Percentiles rank a stretch among this genome's conserved stretches.
phyloP scores from a whole-genome alignment of 2,888 invertebrate genomes.

The Parnassius apollo region DNA sequence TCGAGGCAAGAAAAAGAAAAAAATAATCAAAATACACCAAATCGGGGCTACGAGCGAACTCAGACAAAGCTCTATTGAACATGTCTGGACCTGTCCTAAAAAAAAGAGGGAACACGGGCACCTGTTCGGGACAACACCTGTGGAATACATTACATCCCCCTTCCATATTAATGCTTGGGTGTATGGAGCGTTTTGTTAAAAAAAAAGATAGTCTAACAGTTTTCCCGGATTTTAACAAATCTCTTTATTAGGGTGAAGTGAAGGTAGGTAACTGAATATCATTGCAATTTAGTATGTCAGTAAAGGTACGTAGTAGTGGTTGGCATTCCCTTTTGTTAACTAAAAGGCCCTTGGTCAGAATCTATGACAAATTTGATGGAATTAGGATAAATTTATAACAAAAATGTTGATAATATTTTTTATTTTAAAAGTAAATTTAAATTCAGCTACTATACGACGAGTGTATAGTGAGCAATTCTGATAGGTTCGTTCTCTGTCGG shows the following conservation, averaged over 20 bases:
- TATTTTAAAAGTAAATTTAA: too few species aligned
- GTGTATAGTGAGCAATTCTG: too few species aligned
- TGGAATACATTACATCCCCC: conserved; percentile 59
- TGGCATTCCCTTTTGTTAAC: too few species aligned
- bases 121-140: conserved; percentile 71
- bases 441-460: too few species aligned
- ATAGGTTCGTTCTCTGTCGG: too few species aligned
- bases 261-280: too few species aligned
- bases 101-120: conserved; percentile 46
- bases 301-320: too few species aligned
- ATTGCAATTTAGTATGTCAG: too few species aligned
- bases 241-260: background rate
- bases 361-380: too few species aligned
- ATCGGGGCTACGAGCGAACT: conserved; percentile 55
- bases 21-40: conserved; percentile 52
- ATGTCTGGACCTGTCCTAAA: conserved; percentile 64
- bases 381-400: too few species aligned
- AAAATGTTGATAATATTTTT: too few species aligned
- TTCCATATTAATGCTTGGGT: conserved; percentile 26
- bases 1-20: conserved; percentile 34
- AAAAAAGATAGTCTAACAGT: conserved; percentile 11
- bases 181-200: conserved; percentile 16
- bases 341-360: too few species aligned
- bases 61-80: conserved; percentile 67
- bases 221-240: conserved; percentile 10